Base-by-base conservation (phyloP, 1,140 invertebrate genomes). In the Drosophila punjabiensis region DNA sequence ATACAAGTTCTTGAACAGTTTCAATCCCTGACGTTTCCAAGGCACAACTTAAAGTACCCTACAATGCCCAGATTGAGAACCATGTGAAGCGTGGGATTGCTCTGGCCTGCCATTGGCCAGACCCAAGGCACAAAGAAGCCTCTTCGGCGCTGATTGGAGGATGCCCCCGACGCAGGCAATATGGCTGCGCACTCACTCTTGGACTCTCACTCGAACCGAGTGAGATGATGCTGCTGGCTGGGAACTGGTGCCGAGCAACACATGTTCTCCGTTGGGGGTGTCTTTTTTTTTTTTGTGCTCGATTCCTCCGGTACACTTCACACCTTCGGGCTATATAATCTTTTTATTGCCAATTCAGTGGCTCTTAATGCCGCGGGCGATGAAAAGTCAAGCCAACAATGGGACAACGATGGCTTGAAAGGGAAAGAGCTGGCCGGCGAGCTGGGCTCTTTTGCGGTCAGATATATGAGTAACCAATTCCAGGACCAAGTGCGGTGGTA, bases 291-390 rank as follows among this genome's bases (percentile, higher is more conserved):
- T 24, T 35, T 39, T n/a, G 50, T 30, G 10, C 32, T 30, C 50
- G 56, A 48, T 73, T 41, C 35, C 85, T 75, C 55, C 65, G 77
- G 65, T 77, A 82, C 76, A 85, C 81, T 91, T 91, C 82, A 87
- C 90, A 90, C 90, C 90, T 92, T 92, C 85, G 75, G 86, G 90
- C 90, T 80, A 88, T 86, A 89, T 90, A 92, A 92, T 92, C 82
- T 92, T 90, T 92, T 92, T 92, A 92, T 92, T 92, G 83, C 85
- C 85, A 87, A 82, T 92, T 92, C 75, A 92, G 81, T 92, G 81
- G 79, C 79, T 92, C 82, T 92, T 90, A 76, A 79, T 76, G 76
- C 80, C 67, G 79, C 75, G 79, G 79, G 85, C 85, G 52, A 55
- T 62, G 64, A 62, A 63, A 79, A 89, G 85, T 89, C 85, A 85